Conservation (phyloP, 2,113 vertebrate species). For the Symphodus melops region DNA sequence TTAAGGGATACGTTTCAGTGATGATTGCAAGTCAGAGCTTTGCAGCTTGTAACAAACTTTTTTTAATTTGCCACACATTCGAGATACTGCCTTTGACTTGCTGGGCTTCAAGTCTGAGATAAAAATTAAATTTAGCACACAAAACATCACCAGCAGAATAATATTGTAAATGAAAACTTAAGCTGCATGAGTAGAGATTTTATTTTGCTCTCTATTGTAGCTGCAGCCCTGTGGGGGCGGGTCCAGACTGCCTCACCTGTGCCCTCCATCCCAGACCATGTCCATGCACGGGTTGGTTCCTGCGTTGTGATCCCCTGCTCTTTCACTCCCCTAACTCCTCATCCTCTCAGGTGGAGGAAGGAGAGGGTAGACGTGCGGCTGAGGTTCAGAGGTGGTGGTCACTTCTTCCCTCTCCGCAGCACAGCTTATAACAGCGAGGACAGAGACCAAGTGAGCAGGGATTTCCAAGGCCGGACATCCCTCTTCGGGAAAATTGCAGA, state of each 20-base stretch:
- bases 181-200: neutral
- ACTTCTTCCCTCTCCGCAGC: slow-evolving; percentile 34
- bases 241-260: slow-evolving; percentile 50
- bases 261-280: slow-evolving; percentile 64
- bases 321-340: slow-evolving; percentile 58
- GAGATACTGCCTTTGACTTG: too few relatives aligned
- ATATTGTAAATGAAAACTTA: neutral
- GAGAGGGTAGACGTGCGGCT: slow-evolving; percentile 68
- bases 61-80: neutral
- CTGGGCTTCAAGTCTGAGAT: too few relatives aligned
- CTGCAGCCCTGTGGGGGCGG: slow-evolving; percentile 55
- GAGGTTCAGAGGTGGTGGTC: slow-evolving; percentile 45
- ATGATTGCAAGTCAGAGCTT: neutral
- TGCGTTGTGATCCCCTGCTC: slow-evolving; percentile 85
- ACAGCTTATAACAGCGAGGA: slow-evolving; percentile 75
- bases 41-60: neutral
- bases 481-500: slow-evolving; percentile 66
- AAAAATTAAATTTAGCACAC: too few relatives aligned
- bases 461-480: slow-evolving; percentile 69
- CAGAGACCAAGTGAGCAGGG: slow-evolving; percentile 49
- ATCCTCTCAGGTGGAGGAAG: slow-evolving; percentile 19
- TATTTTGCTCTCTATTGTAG: slow-evolving; percentile 22
- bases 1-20: neutral
- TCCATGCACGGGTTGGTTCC: slow-evolving; percentile 77
- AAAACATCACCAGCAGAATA: neutral